Evolutionary conservation across 2,113 vertebrate species (phyloP).

Genomic region (Lipophrys pholis): DNA sequence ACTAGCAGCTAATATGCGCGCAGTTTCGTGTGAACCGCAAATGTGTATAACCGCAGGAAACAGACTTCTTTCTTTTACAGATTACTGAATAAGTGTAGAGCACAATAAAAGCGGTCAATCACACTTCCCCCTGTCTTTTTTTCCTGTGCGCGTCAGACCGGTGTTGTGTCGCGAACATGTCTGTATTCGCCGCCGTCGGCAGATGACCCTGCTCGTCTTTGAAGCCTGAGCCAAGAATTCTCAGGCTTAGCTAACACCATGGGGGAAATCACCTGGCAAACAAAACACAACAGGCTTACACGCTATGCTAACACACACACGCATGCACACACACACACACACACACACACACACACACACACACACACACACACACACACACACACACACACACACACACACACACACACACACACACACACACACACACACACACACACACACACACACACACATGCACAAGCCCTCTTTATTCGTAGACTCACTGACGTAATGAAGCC

Average conservation of each 20-base stretch:
- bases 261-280: conserved; percentile 79
- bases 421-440: conserved; percentile 37
- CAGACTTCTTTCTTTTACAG: not conserved
- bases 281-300: conserved; percentile 58
- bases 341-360: conserved; percentile 23
- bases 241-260: conserved; percentile 71
- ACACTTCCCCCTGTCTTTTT: not conserved
- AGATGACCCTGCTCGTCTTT: conserved; percentile 73
- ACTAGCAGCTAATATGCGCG: too few relatives aligned
- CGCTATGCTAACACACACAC: not conserved
- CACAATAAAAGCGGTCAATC: conserved; percentile 26
- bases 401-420: conserved; percentile 26
- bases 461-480: conserved; percentile 19
- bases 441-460: conserved; percentile 46
- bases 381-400: conserved; percentile 21
- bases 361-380: conserved; percentile 45
- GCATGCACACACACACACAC: conserved; percentile 23
- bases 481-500: conserved; percentile 25
- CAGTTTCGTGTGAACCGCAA: too few relatives aligned
- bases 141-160: not conserved
- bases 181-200: conserved; percentile 70
- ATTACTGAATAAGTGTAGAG: not conserved
- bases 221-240: conserved; percentile 80
- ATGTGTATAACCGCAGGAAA: too few relatives aligned
- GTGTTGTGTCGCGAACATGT: conserved; percentile 65